A percentile compares a stretch with the other conserved stretches of the same genome.
Evolutionary conservation across 1,140 invertebrate genomes (phyloP).

Genomic region (Holcopasites calliopsidis): DNA sequence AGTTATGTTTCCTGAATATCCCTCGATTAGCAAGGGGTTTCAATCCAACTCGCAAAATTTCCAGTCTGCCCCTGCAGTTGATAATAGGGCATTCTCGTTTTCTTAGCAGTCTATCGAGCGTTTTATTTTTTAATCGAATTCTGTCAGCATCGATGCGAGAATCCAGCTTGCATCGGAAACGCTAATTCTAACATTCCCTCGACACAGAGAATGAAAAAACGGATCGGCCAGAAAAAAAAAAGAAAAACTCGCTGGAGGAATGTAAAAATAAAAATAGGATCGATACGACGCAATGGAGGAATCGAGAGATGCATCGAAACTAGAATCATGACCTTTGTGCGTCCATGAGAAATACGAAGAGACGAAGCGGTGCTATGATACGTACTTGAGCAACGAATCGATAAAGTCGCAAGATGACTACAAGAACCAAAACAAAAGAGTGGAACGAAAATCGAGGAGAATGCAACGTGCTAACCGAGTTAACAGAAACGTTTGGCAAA

Average conservation of each 20-base stretch:
- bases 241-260: background rate
- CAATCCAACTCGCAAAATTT: too few relatives aligned
- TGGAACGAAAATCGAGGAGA: background rate
- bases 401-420: background rate
- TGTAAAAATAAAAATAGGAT: background rate
- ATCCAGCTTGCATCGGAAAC: background rate
- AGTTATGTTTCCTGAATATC: too few relatives aligned
- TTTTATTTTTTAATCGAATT: too few relatives aligned
- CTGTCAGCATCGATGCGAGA: conserved; percentile 6
- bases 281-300: background rate
- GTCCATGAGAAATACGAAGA: background rate
- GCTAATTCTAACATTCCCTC: conserved; percentile 17
- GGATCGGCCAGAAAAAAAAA: conserved; percentile 30
- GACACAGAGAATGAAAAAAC: background rate
- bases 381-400: background rate
- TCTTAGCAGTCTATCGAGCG: too few relatives aligned
- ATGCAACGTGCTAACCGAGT: background rate
- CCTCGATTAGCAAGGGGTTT: too few relatives aligned
- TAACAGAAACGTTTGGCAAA: background rate
- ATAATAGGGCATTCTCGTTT: too few relatives aligned
- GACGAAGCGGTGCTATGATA: conserved; percentile 19
- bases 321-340: background rate
- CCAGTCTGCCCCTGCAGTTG: too few relatives aligned
- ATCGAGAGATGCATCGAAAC: background rate
- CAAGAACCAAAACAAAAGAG: background rate